Percentiles rank a stretch among this genome's conserved stretches.
Conservation (phyloP, 2,113 vertebrate genomes). For the Furnarius figulus region DNA sequence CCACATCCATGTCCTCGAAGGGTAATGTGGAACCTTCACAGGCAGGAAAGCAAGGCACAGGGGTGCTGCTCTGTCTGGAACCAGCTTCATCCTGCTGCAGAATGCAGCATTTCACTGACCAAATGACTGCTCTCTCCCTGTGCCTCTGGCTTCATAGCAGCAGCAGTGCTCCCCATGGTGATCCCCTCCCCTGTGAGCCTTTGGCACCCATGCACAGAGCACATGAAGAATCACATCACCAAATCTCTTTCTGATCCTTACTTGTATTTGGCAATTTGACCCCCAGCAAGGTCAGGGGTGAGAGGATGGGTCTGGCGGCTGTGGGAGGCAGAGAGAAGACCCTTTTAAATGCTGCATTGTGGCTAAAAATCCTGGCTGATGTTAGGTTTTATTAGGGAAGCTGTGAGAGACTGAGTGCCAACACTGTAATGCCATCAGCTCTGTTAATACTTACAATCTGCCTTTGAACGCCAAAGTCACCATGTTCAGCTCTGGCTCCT, state of each 20-base stretch:
- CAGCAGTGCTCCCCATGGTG: rapidly evolving
- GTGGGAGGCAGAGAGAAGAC: not conserved
- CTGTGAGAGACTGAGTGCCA: not conserved
- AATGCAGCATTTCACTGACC: rapidly evolving
- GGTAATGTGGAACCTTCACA: not conserved
- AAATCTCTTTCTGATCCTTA: not conserved
- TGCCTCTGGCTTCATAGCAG: not conserved
- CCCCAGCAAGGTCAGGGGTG: not conserved
- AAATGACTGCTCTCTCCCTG: not conserved
- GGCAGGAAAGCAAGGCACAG: not conserved
- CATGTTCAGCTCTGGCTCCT: not conserved
- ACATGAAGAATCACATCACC: not conserved
- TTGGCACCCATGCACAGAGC: rapidly evolving
- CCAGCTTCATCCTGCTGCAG: not conserved
- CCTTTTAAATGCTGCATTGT: rapidly evolving
- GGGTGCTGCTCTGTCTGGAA: not conserved
- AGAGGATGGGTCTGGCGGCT: not conserved
- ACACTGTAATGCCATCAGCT: not conserved
- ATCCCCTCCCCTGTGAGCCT: not conserved
- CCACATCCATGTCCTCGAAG: rapidly evolving
- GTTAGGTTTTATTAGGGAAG: not conserved
- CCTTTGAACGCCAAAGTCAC: not conserved
- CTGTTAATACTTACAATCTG: not conserved
- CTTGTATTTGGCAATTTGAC: not conserved
- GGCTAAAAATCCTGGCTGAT: not conserved